Evolutionary conservation across 2,797 vertebrate genomes (phyloP), one percentile per base, ranked within the genome.

Genomic region (Cetoscarus ocellatus): DNA sequence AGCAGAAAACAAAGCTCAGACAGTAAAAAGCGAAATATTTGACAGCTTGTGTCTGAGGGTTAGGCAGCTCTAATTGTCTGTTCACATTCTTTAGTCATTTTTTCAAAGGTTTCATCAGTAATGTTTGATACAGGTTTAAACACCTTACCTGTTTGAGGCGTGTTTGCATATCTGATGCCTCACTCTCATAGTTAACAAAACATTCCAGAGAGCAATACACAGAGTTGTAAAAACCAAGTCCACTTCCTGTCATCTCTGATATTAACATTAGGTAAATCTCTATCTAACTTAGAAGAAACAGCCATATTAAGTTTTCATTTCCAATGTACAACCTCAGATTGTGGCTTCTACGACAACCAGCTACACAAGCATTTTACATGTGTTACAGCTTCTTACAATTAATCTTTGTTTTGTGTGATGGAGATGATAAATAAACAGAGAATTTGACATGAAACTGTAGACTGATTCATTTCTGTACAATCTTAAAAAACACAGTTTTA

Each of bases 301-400:
- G 9, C 17, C 18, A 19, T 71, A 14, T 44, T 38, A 50, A 47
- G 10, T 75, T 76, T 88, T 85, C 79, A 78, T 85, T 82, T 77
- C 73, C 45, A 51, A 36, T 48, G 59, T 79, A 70, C 58, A 84
- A 43, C 51, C 34, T 75, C 47, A 39, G 48, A 38, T 3, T 77
- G 42, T 50, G 38, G 70, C 80, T 86, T 88, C 71, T 57, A 66
- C 80, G 60, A 61, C 17, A 55, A 76, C 63, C 27, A 84, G 76
- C 43, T 50, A 39, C 76, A 66, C 55, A 8, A 68, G 60, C 60
- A 52, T 55, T 38, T 84, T 75, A 84, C 91, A 85, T 58, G 42
- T 88, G 85, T 86, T 88, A 89, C 80, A 62, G 86, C 75, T 36
- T 80, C 77, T 47, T 65, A 68, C 55, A 48, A 36, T 68, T 27